Evolutionary conservation across 2,113 vertebrate genomes (phyloP).

Genomic region (Choloepus hoffmanni): DNA sequence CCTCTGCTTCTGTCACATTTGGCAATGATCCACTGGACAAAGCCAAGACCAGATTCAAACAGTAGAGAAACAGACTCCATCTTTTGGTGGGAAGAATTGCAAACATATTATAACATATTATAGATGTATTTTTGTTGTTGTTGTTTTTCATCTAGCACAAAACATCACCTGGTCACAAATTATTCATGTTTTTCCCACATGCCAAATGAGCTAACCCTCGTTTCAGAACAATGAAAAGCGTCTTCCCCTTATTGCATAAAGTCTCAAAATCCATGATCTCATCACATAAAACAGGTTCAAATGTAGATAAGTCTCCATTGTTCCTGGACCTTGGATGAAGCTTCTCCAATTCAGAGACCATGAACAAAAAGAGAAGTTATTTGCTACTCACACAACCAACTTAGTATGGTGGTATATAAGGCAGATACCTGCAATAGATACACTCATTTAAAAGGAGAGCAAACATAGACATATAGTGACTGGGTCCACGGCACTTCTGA

Average conservation of each 20-base stretch:
- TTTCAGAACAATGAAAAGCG: background rate
- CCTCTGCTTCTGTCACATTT: background rate
- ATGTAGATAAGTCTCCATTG: background rate
- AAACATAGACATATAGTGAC: background rate
- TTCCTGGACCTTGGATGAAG: background rate
- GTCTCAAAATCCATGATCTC: background rate
- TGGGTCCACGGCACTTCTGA: background rate
- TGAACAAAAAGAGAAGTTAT: background rate
- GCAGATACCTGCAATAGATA: background rate
- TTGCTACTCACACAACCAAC: background rate
- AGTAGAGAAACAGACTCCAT: background rate
- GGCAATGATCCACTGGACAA: background rate
- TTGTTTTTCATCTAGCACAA: background rate
- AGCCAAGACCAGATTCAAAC: background rate
- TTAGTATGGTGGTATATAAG: background rate
- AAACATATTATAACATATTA: background rate
- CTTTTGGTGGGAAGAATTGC: background rate
- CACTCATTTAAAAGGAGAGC: background rate
- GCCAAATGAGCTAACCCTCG: background rate
- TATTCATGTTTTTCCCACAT: background rate
- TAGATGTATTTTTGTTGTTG: background rate
- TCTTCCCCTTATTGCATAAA: background rate
- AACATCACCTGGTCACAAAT: background rate
- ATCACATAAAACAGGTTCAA: background rate
- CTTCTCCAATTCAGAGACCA: background rate